Percentiles rank a stretch among this genome's conserved stretches.
phyloP scores from a whole-genome alignment of 2,113 vertebrate genomes.

The Odontesthes bonariensis region DNA sequence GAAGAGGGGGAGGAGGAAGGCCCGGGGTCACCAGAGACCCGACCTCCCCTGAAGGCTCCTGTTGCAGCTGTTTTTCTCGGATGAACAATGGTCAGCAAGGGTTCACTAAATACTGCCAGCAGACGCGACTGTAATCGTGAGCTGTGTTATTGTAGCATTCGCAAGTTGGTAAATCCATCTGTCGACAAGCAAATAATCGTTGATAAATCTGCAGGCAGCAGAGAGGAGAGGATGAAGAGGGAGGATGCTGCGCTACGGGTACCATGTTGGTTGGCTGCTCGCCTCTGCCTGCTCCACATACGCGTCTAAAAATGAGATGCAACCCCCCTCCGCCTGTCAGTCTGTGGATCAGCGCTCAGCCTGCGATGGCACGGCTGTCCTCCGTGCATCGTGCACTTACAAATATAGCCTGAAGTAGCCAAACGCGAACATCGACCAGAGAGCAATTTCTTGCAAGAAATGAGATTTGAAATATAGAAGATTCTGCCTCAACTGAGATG shows the following conservation, averaged over 20 bases:
- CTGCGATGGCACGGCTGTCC: slow-evolving; percentile 35
- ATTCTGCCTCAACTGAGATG: background rate
- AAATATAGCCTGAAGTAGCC: background rate
- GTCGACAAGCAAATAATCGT: background rate
- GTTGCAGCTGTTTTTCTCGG: slow-evolving; percentile 53
- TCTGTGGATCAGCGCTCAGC: slow-evolving; percentile 23
- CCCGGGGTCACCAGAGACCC: slow-evolving; percentile 50
- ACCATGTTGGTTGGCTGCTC: slow-evolving; percentile 40
- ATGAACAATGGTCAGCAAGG: slow-evolving; percentile 33
- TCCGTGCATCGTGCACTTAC: slow-evolving; percentile 2
- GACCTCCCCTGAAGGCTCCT: slow-evolving; percentile 54
- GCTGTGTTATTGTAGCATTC: background rate
- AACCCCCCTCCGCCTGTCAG: slow-evolving; percentile 1
- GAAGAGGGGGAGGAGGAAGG: slow-evolving; percentile 19
- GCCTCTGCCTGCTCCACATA: slow-evolving; percentile 63
- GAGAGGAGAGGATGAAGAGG: slow-evolving; percentile 28
- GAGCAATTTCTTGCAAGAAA: background rate
- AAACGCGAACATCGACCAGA: background rate
- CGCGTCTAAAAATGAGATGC: slow-evolving; percentile 63
- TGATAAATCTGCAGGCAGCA: slow-evolving; percentile 4
- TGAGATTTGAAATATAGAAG: background rate
- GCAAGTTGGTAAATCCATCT: slow-evolving; percentile 18
- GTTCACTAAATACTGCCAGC: background rate
- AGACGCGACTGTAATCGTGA: slow-evolving; percentile 1
- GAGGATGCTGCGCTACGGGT: slow-evolving; percentile 56